These are phyloP conservation scores for Bactericera cockerelli DNA, from an alignment of 1,140 invertebrate genomes.

Conservation along the genomic window DNA sequence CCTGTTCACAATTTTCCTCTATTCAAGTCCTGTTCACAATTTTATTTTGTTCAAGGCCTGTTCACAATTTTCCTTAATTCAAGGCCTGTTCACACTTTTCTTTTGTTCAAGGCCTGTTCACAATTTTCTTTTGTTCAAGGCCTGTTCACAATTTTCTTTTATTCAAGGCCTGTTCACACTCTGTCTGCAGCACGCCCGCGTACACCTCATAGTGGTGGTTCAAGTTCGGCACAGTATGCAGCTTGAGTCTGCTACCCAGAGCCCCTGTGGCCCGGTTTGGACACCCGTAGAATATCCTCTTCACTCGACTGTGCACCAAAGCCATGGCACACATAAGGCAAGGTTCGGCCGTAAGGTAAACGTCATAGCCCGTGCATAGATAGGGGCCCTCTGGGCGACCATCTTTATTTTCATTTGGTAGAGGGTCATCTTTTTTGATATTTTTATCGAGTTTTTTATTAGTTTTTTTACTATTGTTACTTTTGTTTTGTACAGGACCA, in stretches of 20 bases:
- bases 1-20: no score
- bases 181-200: slow-evolving; percentile 27
- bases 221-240: slow-evolving; percentile 60
- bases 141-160: no score
- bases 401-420: no score
- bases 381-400: slow-evolving; percentile 50
- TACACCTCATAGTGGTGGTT: slow-evolving; percentile 88
- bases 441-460: no score
- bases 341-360: slow-evolving; percentile 70
- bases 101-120: no score
- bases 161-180: slow-evolving; percentile 12
- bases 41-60: no score
- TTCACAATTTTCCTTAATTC: no score
- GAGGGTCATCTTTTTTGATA: background rate
- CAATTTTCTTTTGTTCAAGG: no score
- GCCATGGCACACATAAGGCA: slow-evolving; percentile 93
- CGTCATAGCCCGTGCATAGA: slow-evolving; percentile 76
- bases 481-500: no score
- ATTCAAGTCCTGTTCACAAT: no score
- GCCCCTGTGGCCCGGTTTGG: slow-evolving; percentile 39
- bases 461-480: no score
- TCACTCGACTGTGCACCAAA: slow-evolving; percentile 69
- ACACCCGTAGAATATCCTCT: slow-evolving; percentile 62
- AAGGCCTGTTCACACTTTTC: no score
- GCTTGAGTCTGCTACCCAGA: slow-evolving; percentile 47